Conservation (phyloP, 1,140 invertebrate genomes). For the Magallana gigas region DNA sequence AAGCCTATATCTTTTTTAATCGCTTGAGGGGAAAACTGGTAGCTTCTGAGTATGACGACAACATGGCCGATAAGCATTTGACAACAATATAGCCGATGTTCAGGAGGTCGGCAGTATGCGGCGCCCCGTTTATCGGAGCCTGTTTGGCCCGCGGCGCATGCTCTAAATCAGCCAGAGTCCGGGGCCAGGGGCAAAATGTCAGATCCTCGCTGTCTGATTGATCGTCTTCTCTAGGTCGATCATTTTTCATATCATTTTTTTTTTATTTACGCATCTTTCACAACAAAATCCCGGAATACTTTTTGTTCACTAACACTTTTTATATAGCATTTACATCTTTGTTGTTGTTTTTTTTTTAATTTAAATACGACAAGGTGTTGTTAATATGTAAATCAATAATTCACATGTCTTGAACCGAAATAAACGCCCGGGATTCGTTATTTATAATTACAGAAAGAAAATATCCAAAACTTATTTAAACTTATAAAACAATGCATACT, state of each 20-base stretch:
- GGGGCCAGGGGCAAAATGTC: conserved; percentile 17
- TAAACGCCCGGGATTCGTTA: too few relatives aligned
- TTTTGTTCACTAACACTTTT: not conserved
- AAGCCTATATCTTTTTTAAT: not conserved
- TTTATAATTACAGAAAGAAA: too few relatives aligned
- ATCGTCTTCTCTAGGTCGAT: conserved; percentile 15
- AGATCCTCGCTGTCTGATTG: not conserved
- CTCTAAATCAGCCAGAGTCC: conserved; percentile 31
- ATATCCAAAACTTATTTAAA: too few relatives aligned
- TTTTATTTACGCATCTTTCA: not conserved
- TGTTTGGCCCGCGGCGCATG: conserved; percentile 4
- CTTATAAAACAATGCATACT: too few relatives aligned
- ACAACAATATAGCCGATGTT: conserved; percentile 12
- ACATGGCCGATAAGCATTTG: conserved; percentile 9
- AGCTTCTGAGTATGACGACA: not conserved
- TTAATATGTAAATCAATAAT: too few relatives aligned
- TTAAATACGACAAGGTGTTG: too few relatives aligned
- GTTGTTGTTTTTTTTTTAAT: too few relatives aligned
- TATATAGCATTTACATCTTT: too few relatives aligned
- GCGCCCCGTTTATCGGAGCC: not conserved
- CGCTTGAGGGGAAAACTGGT: not conserved
- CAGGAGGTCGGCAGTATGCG: not conserved
- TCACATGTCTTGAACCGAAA: too few relatives aligned
- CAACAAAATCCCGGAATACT: not conserved
- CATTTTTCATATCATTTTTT: conserved; percentile 23